A percentile compares a stretch with the other conserved stretches of the same genome.
phyloP scores from a whole-genome alignment of 1,140 invertebrate genomes.

The Drosophila funebris region DNA sequence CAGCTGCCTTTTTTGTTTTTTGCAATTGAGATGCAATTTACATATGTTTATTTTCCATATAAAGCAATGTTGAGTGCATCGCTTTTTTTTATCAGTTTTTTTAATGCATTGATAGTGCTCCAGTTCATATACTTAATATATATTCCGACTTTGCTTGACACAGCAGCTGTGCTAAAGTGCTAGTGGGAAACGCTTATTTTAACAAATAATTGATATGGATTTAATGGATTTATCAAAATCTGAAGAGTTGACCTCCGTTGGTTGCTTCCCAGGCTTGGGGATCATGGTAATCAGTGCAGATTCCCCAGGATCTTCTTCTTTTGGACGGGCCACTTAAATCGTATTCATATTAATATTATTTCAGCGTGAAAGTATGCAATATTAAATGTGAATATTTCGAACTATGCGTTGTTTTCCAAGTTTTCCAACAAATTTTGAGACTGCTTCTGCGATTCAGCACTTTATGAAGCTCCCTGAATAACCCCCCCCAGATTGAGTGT shows the following conservation, averaged over 20 bases:
- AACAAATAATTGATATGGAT: not conserved
- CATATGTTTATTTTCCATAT: constrained; percentile 6
- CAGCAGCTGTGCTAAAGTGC: not conserved
- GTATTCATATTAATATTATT: too few species aligned
- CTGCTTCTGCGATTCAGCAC: too few species aligned
- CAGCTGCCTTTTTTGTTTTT: not conserved
- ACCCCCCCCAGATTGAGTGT: too few species aligned
- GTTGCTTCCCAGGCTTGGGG: too few species aligned
- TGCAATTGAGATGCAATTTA: constrained; percentile 8
- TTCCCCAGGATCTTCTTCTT: too few species aligned
- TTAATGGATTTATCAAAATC: not conserved
- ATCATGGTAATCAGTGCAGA: too few species aligned
- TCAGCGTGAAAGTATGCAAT: constrained; percentile 24
- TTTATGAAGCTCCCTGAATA: too few species aligned
- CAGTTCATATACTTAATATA: constrained; percentile 5
- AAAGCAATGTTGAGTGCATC: not conserved
- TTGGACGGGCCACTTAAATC: too few species aligned
- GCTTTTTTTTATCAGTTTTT: not conserved
- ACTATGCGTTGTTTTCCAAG: too few species aligned
- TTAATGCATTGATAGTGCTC: not conserved
- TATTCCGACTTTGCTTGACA: not conserved
- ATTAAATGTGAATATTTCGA: too few species aligned
- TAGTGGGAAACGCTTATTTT: not conserved
- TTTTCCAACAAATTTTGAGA: too few species aligned
- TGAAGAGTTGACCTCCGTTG: too few species aligned